A percentile compares a stretch with the other conserved stretches of the same genome.
These are phyloP conservation scores for Drosophila pseudotakahashii DNA, from an alignment of 2,888 invertebrate genomes.

Conservation along the genomic window DNA sequence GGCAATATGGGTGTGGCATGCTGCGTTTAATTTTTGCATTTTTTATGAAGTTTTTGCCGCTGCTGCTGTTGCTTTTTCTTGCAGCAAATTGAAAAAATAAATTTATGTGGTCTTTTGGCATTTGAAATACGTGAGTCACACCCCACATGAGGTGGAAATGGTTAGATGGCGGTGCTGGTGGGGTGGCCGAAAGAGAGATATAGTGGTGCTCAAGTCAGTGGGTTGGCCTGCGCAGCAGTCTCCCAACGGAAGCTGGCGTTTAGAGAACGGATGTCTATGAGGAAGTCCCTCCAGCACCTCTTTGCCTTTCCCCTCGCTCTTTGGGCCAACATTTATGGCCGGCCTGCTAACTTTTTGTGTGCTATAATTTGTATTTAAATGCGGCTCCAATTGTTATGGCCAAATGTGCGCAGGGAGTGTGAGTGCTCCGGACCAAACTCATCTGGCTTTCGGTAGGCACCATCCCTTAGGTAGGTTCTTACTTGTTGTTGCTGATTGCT, in stretches of 20 bases:
- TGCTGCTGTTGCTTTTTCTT: conserved; percentile 50
- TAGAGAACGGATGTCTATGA: conserved; percentile 54
- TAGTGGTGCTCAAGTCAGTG: conserved; percentile 20
- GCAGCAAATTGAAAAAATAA: conserved; percentile 70
- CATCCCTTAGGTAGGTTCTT: conserved; percentile 44
- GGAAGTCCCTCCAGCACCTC: conserved; percentile 6
- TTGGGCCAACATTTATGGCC: conserved; percentile 20
- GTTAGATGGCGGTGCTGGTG: no score
- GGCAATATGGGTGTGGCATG: conserved; percentile 54
- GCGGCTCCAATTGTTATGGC: conserved; percentile 59
- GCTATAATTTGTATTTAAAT: conserved; percentile 76
- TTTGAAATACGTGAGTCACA: conserved; percentile 63
- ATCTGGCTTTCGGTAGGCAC: conserved; percentile 4
- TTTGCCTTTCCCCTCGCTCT: not conserved
- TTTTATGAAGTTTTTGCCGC: conserved; percentile 56
- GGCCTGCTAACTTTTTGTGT: conserved; percentile 38
- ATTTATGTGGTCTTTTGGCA: conserved; percentile 76
- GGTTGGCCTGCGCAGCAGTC: conserved; percentile 4
- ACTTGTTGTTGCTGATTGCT: conserved; percentile 49
- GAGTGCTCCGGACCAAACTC: conserved; percentile 1
- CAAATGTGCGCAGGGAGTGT: conserved; percentile 5
- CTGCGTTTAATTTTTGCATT: conserved; percentile 60
- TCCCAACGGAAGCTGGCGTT: conserved; percentile 61
- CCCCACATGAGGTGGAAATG: not conserved
- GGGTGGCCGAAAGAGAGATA: conserved; percentile 6